phyloP scores from a whole-genome alignment of 2,888 invertebrate genomes.

The Caradrina clavipalpis region DNA sequence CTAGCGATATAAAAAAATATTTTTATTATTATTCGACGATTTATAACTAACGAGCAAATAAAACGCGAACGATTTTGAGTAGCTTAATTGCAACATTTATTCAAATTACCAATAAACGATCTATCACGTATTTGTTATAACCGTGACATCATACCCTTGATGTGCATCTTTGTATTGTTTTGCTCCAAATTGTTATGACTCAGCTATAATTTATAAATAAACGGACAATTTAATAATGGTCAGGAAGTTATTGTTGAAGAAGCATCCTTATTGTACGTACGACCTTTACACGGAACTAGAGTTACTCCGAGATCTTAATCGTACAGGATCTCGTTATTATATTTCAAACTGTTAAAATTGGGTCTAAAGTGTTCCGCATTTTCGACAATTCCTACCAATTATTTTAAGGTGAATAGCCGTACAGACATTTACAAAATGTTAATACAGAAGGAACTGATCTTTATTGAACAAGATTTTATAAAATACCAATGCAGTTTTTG shows the following conservation, averaged over 20 bases:
- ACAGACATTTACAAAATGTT: not conserved
- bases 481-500: not conserved
- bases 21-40: conserved; percentile 34
- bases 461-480: not conserved
- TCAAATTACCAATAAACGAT: conserved; percentile 59
- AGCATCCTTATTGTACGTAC: conserved; percentile 78
- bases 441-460: not conserved
- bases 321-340: conserved; percentile 67
- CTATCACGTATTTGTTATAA: conserved; percentile 60
- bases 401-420: conserved; percentile 29
- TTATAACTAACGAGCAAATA: conserved; percentile 37
- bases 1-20: conserved; percentile 40
- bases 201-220: conserved; percentile 56
- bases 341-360: conserved; percentile 45
- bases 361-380: conserved; percentile 57
- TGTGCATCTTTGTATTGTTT: conserved; percentile 51
- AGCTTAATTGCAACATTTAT: conserved; percentile 55
- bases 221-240: conserved; percentile 56
- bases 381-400: conserved; percentile 37
- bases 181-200: conserved; percentile 62
- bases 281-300: conserved; percentile 81
- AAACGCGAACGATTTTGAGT: conserved; percentile 60
- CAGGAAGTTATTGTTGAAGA: conserved; percentile 68
- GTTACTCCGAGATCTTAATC: conserved; percentile 75
- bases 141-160: conserved; percentile 64